These are phyloP conservation scores for Tokudaia muenninki DNA, from an alignment of 2,797 vertebrate species.

Conservation along the genomic window DNA sequence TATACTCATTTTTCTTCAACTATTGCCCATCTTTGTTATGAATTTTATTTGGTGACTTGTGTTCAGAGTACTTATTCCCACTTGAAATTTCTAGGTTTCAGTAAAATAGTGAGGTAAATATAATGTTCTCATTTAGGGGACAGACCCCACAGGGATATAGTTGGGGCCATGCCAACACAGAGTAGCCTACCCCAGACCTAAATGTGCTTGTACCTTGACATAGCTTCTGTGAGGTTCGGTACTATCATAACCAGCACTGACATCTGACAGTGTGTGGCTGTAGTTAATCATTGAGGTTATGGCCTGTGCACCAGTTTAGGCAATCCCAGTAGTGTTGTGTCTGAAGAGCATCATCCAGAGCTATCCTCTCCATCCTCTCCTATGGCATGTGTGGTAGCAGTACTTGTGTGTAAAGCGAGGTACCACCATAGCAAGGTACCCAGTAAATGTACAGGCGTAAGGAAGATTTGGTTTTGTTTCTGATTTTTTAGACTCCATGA, in stretches of 20 bases:
- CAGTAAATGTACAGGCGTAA: neutral
- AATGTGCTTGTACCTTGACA: too few species aligned
- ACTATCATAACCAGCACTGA: too few species aligned
- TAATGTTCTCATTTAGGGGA: neutral
- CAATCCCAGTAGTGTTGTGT: neutral
- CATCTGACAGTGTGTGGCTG: neutral
- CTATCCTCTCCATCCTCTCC: too few species aligned
- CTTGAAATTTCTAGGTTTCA: neutral
- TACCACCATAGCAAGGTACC: neutral
- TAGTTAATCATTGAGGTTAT: too few species aligned
- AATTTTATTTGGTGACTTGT: neutral
- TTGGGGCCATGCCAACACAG: neutral
- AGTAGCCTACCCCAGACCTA: neutral
- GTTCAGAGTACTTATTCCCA: neutral
- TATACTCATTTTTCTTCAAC: neutral
- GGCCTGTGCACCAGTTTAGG: neutral
- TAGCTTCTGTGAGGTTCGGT: rapidly evolving
- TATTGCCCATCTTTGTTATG: neutral
- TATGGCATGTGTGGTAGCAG: too few species aligned
- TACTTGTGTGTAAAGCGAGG: neutral
- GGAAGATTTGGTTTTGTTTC: conserved; percentile 81
- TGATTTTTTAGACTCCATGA: conserved; percentile 92
- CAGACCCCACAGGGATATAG: neutral
- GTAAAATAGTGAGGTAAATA: neutral
- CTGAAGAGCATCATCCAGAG: neutral